These are phyloP conservation scores for Callipepla californica DNA, from an alignment of 2,113 vertebrate genomes.

Conservation along the genomic window DNA sequence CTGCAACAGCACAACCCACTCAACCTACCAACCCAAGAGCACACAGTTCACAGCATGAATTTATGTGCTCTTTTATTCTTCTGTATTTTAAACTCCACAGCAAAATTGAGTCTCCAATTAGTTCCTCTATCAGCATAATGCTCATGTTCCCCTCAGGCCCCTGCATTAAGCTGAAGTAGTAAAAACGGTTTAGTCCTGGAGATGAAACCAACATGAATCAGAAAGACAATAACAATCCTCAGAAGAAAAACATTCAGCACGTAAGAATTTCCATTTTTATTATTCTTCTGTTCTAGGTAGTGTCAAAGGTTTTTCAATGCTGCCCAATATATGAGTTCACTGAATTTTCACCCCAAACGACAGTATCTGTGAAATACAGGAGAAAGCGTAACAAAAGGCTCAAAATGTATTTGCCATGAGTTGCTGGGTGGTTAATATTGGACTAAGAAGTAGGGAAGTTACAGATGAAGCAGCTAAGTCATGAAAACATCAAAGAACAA, in stretches of 20 bases:
- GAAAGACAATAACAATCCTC: neutral
- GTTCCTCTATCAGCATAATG: neutral
- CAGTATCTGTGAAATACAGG: neutral
- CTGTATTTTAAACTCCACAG: neutral
- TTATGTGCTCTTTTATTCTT: neutral
- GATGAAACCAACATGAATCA: neutral
- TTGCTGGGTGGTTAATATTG: neutral
- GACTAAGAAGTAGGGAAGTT: neutral
- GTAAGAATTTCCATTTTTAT: fast-evolving
- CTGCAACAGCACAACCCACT: neutral
- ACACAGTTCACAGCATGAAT: neutral
- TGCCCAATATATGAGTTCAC: fast-evolving
- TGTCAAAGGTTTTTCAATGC: neutral
- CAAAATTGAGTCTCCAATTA: neutral
- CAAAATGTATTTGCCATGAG: neutral
- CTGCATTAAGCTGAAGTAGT: neutral
- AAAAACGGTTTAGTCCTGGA: neutral
- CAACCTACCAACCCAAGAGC: neutral
- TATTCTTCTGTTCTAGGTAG: neutral
- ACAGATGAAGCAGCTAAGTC: neutral
- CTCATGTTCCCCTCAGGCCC: fast-evolving
- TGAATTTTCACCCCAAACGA: neutral
- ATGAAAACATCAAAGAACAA: fast-evolving
- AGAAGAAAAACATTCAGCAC: neutral
- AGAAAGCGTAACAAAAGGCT: neutral